Evolutionary conservation across 64 coral and sea anemone genomes (phyloP).

Genomic region (Platygyra sinensis): DNA sequence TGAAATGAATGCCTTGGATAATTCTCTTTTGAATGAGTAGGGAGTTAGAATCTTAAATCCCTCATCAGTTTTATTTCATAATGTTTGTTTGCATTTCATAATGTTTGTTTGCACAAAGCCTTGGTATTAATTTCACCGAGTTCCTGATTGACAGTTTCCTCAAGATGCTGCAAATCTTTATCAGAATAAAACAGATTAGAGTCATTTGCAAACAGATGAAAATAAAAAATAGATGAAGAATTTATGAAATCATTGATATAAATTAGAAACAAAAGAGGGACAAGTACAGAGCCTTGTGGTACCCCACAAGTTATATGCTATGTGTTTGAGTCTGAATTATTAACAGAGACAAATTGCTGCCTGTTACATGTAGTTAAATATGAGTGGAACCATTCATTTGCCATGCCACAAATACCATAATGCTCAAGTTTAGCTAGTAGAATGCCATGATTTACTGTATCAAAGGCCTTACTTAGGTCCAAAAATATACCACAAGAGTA

Average conservation of each 20-base stretch:
- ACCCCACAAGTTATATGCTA: not conserved
- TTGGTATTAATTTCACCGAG: not conserved
- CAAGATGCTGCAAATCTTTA: conserved; percentile 16
- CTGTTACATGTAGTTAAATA: conserved; percentile 22
- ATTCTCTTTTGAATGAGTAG: no score
- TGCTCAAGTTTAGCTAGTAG: conserved; percentile 19
- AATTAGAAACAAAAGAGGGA: conserved; percentile 5
- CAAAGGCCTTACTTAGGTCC: no score
- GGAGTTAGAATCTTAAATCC: no score
- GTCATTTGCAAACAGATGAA: no score
- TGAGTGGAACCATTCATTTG: conserved; percentile 11
- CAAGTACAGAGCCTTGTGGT: conserved; percentile 10
- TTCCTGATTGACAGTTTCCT: conserved; percentile 9
- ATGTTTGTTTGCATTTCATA: no score
- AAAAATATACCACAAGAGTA: no score
- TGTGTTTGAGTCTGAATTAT: not conserved
- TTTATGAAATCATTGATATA: no score
- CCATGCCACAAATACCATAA: conserved; percentile 24
- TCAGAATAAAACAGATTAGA: no score
- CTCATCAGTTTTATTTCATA: no score
- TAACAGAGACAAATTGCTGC: not conserved
- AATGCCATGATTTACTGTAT: conserved; percentile 11
- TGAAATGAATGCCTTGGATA: no score
- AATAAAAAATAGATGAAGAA: no score
- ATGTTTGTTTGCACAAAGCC: conserved; percentile 15